Evolutionary conservation across 2,888 invertebrate species (phyloP).

Genomic region (Morpho achilles): DNA sequence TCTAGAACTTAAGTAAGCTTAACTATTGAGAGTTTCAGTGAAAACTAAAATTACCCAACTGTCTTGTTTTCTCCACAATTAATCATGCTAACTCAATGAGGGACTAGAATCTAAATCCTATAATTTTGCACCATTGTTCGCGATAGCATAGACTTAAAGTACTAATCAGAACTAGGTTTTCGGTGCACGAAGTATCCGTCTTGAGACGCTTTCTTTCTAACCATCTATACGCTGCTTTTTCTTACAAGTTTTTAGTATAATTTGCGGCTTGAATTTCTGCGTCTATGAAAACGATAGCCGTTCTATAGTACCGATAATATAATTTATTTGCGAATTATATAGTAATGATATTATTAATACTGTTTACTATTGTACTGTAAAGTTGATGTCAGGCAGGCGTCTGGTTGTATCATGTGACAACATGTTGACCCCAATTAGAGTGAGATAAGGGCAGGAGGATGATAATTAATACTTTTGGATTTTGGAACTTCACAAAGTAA

Average conservation of each 20-base stretch:
- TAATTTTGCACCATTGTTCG: constrained; percentile 68
- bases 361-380: too few relatives aligned
- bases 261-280: constrained; percentile 9
- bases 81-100: constrained; percentile 70
- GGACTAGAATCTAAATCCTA: constrained; percentile 62
- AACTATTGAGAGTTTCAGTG: constrained; percentile 2
- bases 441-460: too few relatives aligned
- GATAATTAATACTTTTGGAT: too few relatives aligned
- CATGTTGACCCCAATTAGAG: too few relatives aligned
- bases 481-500: too few relatives aligned
- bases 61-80: constrained; percentile 66
- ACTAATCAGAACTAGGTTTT: constrained; percentile 59
- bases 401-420: too few relatives aligned
- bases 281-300: not conserved
- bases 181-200: constrained; percentile 59
- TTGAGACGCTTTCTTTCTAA: constrained; percentile 46
- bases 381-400: too few relatives aligned
- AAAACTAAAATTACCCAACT: constrained; percentile 31
- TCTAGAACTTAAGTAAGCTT: not conserved
- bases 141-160: constrained; percentile 24
- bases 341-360: too few relatives aligned
- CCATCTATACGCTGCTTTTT: constrained; percentile 18
- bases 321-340: too few relatives aligned
- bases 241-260: constrained; percentile 7
- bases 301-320: too few relatives aligned